Percentiles rank a stretch among this genome's conserved stretches.
Conservation (phyloP, 2,113 vertebrate species). For the Oryctolagus cuniculus region mOryCun1.1 NC_091440.1:121544001-121544500, state of each 20-base stretch:
- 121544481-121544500: conserved; percentile 81
- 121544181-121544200: conserved; percentile 85
- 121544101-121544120: conserved; percentile 83
- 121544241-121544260: conserved; percentile 86
- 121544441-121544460: conserved; percentile 95
- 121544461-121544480: conserved; percentile 91
- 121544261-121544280: conserved; percentile 86
- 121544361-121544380: conserved; percentile 98
- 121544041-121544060: conserved; percentile 82
- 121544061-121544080: conserved; percentile 78
- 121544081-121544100: conserved; percentile 79
- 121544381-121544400: conserved; percentile 94
- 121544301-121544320: conserved; percentile 95
- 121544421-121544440: conserved; percentile 91
- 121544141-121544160: conserved; percentile 84
- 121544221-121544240: conserved; percentile 89
- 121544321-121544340: conserved; percentile 96
- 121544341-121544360: conserved; percentile 98
- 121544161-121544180: conserved; percentile 84
- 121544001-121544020: background rate
- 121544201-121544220: conserved; percentile 84
- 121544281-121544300: conserved; percentile 90
- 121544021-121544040: conserved; percentile 31
- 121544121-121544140: conserved; percentile 85
- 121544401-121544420: conserved; percentile 89